A percentile compares a stretch with the other conserved stretches of the same genome.
Conservation (phyloP, 2,888 invertebrate species). For the Galerucella nymphaeae region DNA sequence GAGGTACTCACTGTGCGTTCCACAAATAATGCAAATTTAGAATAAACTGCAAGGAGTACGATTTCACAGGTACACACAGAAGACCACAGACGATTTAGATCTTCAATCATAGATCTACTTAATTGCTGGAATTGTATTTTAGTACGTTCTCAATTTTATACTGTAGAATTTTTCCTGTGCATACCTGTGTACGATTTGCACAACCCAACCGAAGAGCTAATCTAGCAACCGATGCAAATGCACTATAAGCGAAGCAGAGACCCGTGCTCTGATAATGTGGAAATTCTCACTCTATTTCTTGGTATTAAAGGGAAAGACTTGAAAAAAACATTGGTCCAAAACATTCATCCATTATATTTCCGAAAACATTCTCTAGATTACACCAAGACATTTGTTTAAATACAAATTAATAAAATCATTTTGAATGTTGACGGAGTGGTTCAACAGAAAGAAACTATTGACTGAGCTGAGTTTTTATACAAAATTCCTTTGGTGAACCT, state of each 20-base stretch:
- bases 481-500: no score
- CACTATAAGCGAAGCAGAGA: constrained; percentile 65
- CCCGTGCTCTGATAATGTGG: constrained; percentile 65
- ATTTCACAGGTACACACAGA: constrained; percentile 12
- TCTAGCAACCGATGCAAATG: constrained; percentile 62
- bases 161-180: neutral
- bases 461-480: no score
- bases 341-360: constrained; percentile 25
- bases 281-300: constrained; percentile 65
- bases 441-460: no score
- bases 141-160: neutral
- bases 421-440: no score
- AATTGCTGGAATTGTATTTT: no score
- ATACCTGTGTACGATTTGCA: constrained; percentile 56
- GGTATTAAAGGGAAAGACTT: constrained; percentile 65
- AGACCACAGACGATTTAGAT: neutral
- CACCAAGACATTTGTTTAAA: constrained; percentile 2
- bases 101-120: no score
- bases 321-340: constrained; percentile 48
- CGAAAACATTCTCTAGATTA: constrained; percentile 13
- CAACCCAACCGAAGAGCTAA: constrained; percentile 64
- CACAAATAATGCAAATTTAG: constrained; percentile 28
- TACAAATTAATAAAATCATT: neutral
- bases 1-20: constrained; percentile 37
- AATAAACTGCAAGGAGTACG: constrained; percentile 12